These are phyloP conservation scores for Parauchenoglanis punctatus DNA, from an alignment of 2,797 vertebrate species.

Conservation along the genomic window DNA sequence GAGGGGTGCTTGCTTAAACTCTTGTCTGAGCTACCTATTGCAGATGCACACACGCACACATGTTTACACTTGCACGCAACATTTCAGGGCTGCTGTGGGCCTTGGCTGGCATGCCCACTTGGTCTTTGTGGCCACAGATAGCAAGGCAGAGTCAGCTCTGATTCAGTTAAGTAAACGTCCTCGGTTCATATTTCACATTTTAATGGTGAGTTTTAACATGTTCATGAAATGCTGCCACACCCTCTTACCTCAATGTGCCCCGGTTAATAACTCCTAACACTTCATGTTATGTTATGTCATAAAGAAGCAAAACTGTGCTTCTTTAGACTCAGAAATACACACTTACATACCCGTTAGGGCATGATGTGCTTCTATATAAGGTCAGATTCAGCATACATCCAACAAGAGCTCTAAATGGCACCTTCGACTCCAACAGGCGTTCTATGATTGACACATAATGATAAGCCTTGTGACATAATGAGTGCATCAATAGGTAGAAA, in stretches of 20 bases:
- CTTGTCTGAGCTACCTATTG: slow-evolving; percentile 23
- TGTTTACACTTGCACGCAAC: not conserved
- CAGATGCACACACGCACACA: slow-evolving; percentile 17
- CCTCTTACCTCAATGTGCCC: not conserved
- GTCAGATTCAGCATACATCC: not conserved
- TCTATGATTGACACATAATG: not conserved
- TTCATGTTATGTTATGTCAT: not conserved
- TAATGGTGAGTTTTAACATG: slow-evolving; percentile 40
- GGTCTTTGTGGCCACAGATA: not conserved
- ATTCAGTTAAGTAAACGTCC: not conserved
- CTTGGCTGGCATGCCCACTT: not conserved
- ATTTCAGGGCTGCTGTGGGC: not conserved
- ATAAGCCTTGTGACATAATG: not conserved
- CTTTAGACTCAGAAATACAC: slow-evolving; percentile 9
- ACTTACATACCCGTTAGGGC: slow-evolving; percentile 25
- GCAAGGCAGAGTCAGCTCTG: not conserved
- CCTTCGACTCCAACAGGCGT: not conserved
- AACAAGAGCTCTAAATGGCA: slow-evolving; percentile 31
- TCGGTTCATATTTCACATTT: slow-evolving; percentile 23
- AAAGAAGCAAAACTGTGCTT: not conserved
- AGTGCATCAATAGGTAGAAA: slow-evolving; percentile 13
- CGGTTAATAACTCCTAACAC: slow-evolving; percentile 6
- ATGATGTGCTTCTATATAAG: slow-evolving; percentile 35
- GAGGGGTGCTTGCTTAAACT: slow-evolving; percentile 33
- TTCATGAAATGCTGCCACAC: slow-evolving; percentile 28